These are phyloP conservation scores for Nyctibius grandis DNA, from an alignment of 2,797 vertebrate genomes.

Conservation along the genomic window DNA sequence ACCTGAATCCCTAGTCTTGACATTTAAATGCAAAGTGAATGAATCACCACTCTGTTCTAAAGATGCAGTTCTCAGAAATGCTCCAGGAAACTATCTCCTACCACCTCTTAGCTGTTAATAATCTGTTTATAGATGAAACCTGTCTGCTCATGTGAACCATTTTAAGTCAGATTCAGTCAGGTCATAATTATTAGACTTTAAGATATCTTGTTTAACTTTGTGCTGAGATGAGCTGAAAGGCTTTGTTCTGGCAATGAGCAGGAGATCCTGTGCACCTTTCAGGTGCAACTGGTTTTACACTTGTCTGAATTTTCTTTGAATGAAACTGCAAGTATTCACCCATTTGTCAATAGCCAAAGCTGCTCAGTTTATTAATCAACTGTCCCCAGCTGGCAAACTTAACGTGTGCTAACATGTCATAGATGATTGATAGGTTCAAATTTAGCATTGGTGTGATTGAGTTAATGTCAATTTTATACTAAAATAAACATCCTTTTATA, in stretches of 20 bases:
- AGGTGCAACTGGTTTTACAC: background rate
- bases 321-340: background rate
- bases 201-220: background rate
- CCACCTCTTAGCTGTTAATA: background rate
- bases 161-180: background rate
- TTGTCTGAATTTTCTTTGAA: background rate
- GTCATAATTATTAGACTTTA: background rate
- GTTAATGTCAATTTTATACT: background rate
- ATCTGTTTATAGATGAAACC: background rate
- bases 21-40: background rate
- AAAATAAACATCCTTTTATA: background rate
- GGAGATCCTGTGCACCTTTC: background rate
- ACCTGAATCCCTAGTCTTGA: background rate
- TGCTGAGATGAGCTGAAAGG: background rate
- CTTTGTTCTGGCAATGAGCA: background rate
- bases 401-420: background rate
- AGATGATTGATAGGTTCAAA: background rate
- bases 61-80: background rate
- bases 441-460: background rate
- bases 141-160: background rate
- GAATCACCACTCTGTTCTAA: background rate
- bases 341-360: background rate
- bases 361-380: background rate
- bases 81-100: background rate
- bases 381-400: background rate